Conservation (phyloP, 2,113 vertebrate species). For the Tyrannus savana region DNA sequence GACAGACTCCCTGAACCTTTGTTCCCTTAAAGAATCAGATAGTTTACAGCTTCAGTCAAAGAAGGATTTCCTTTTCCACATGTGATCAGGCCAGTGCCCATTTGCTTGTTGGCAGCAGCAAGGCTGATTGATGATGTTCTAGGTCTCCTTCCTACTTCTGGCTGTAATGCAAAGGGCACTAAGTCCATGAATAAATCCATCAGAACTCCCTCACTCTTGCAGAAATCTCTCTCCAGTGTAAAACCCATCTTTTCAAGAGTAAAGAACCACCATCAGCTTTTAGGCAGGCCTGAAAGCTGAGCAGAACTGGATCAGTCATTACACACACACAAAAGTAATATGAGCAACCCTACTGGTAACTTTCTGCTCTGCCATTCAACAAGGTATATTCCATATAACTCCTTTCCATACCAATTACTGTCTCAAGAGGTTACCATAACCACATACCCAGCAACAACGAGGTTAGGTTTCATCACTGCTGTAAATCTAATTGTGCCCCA, state of each 20-base stretch:
- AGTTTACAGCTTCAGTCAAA: background rate
- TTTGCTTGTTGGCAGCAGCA: background rate
- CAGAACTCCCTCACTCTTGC: background rate
- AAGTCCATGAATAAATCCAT: background rate
- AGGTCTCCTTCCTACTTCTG: background rate
- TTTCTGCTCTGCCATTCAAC: background rate
- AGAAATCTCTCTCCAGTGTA: background rate
- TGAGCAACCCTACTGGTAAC: background rate
- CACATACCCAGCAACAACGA: background rate
- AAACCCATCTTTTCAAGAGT: conserved; percentile 1
- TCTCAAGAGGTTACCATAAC: background rate
- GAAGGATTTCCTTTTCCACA: background rate
- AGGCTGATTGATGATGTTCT: background rate
- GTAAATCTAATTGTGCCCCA: background rate
- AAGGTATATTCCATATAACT: background rate
- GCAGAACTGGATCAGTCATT: background rate
- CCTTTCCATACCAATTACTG: background rate
- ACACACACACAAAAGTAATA: accelerated
- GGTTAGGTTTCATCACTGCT: background rate
- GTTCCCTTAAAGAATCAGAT: background rate
- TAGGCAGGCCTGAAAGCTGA: conserved; percentile 44
- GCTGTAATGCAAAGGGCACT: background rate
- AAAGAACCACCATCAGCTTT: background rate
- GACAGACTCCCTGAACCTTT: background rate
- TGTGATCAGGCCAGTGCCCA: accelerated